Evolutionary conservation across 2,113 vertebrate genomes (phyloP), one percentile per base, ranked within the genome.

Genomic region (Burhinus oedicnemus): DNA sequence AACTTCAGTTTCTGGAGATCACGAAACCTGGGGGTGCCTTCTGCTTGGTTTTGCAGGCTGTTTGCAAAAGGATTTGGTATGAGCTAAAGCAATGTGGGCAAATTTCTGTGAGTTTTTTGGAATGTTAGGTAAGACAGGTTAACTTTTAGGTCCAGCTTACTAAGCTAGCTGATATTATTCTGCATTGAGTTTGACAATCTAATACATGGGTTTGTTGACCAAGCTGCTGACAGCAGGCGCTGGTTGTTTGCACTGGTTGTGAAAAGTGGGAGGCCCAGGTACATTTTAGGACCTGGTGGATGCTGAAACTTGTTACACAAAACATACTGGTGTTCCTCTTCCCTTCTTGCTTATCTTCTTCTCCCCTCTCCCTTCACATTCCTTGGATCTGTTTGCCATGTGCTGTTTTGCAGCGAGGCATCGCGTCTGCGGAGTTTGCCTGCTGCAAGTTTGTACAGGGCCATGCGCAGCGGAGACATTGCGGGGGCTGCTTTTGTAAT

Each of bases 401-500:
- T n/a, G 58, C 57, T 60, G 32, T 57, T 82, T 11, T 68, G 38
- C 72, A 80, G 71, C 1, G 8, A 61, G 61, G 75, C 2, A 5
- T 47, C 4, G 3, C 4, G 12, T 83, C 70, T 72, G 66, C 3
- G 0, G 55, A 42, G 71, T 78, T 79, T 74, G 71, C 44, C 45
- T 89, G 38, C 80, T 83, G 72, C 86, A 68, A 55, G 80, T 92
- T 94, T 71, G 77, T 89, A 45, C 68, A 77, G 68, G 29, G 91
- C 86, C 0, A 0, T 13, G 44, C 8, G 0, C 51, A 77, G 62
- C 6, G 0, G 75, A 80, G 71, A 30, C 36, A 66, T 86, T 0
- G 3, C 2, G 5, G 83, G 70, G 29, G 38, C 71, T 90, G 74
- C 75, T 71, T 68, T 92, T 71, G 79, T 80, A 83, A 79, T 88